A percentile compares a stretch with the other conserved stretches of the same genome.
These are phyloP conservation scores for Drymodes brunneopygia DNA, from an alignment of 2,113 vertebrate genomes.

Conservation along the genomic window DNA sequence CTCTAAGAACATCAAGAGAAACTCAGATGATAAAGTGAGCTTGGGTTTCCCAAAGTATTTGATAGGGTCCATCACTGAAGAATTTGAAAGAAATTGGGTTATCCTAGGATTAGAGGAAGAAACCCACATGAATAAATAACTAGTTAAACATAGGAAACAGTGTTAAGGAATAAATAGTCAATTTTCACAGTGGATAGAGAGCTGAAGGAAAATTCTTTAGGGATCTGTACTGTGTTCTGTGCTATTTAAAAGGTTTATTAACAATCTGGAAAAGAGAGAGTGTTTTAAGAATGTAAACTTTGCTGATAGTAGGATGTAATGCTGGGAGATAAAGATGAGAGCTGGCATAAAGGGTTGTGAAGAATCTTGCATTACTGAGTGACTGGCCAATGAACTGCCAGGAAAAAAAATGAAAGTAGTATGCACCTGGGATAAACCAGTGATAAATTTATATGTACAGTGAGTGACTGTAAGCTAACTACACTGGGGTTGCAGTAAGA, in stretches of 20 bases:
- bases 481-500: background rate
- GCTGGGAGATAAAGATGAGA: background rate
- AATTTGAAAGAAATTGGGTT: background rate
- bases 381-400: background rate
- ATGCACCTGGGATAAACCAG: background rate
- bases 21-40: background rate
- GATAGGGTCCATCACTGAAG: background rate
- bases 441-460: background rate
- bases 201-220: background rate
- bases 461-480: background rate
- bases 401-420: background rate
- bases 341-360: background rate
- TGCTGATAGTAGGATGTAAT: background rate
- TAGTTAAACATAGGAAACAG: background rate
- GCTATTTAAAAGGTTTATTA: conserved; percentile 13
- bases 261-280: background rate
- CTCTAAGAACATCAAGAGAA: background rate
- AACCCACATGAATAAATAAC: background rate
- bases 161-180: background rate
- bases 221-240: background rate
- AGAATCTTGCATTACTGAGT: background rate
- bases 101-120: background rate
- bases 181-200: background rate
- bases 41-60: background rate
- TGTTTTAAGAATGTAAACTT: background rate